Conservation (phyloP, 1,140 invertebrate genomes). For the Tribolium castaneum region DNA sequence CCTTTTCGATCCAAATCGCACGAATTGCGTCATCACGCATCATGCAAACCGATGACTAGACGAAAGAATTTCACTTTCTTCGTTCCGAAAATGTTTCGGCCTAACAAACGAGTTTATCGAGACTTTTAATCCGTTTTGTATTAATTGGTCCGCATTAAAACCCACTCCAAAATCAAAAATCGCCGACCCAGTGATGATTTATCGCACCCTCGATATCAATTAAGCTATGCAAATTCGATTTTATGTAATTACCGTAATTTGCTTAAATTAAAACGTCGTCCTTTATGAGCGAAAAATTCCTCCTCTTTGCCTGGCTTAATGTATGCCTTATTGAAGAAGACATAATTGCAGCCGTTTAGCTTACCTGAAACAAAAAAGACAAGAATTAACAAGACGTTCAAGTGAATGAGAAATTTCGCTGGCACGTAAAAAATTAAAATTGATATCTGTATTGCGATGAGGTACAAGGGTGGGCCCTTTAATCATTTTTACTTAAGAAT, state of each 20-base stretch:
- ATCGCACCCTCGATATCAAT: slow-evolving; percentile 3
- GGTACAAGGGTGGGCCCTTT: not conserved
- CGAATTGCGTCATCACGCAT: not conserved
- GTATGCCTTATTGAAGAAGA: slow-evolving; percentile 7
- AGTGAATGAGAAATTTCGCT: slow-evolving; percentile 1
- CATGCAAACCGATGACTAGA: not conserved
- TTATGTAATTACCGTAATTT: slow-evolving; percentile 24
- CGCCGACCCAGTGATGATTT: not conserved
- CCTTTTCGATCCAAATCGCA: not conserved
- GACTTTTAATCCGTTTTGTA: not conserved
- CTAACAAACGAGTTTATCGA: not conserved
- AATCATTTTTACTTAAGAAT: no score
- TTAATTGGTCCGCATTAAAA: not conserved
- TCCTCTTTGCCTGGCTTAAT: not conserved
- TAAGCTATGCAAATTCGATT: slow-evolving; percentile 17
- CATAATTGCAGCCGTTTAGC: slow-evolving; percentile 6
- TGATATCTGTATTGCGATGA: not conserved
- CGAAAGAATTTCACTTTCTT: not conserved
- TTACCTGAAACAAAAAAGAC: slow-evolving; percentile 20
- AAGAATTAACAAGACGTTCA: slow-evolving; percentile 1
- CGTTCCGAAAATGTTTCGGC: not conserved
- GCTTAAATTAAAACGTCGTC: slow-evolving; percentile 4
- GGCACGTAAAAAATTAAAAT: slow-evolving; percentile 5
- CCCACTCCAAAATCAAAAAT: not conserved
- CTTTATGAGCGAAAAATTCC: not conserved